These are phyloP conservation scores for Apeltes quadracus DNA, from an alignment of 2,113 vertebrate genomes.

Conservation along the genomic window DNA sequence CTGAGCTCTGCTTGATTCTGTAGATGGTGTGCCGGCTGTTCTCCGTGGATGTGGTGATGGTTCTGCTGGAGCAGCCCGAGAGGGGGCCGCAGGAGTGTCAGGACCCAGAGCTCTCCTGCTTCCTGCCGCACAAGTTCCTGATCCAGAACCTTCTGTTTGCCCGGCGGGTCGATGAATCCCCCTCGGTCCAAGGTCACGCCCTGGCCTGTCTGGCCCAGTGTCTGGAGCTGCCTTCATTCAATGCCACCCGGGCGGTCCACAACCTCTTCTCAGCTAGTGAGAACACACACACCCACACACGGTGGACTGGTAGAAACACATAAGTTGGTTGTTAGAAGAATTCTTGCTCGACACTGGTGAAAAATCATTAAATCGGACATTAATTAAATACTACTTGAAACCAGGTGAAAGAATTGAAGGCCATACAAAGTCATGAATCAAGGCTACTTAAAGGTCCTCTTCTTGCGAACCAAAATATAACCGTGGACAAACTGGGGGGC, in stretches of 20 bases:
- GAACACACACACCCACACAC: conserved; percentile 39
- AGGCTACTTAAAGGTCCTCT: too few species aligned
- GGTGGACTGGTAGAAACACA: background rate
- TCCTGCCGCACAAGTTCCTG: conserved; percentile 87
- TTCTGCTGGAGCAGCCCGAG: conserved; percentile 86
- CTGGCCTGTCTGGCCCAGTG: conserved; percentile 88
- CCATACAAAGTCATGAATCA: too few species aligned
- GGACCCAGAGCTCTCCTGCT: conserved; percentile 72
- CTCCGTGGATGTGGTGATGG: conserved; percentile 89
- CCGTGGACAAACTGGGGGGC: too few species aligned
- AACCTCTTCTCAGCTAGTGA: conserved; percentile 84
- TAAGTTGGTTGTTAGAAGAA: background rate
- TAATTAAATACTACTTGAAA: too few species aligned
- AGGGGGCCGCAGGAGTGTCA: conserved; percentile 69
- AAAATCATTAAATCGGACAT: too few species aligned
- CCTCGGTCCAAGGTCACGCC: conserved; percentile 87
- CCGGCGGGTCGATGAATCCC: conserved; percentile 84
- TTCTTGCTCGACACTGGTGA: too few species aligned
- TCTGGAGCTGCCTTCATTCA: conserved; percentile 80
- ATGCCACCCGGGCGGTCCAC: conserved; percentile 77
- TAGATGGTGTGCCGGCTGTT: conserved; percentile 88
- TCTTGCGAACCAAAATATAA: too few species aligned
- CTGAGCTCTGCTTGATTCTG: background rate
- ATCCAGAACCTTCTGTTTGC: conserved; percentile 88
- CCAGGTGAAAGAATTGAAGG: too few species aligned